Percentiles rank a stretch among this genome's conserved stretches.
Evolutionary conservation across 1,140 invertebrate species (phyloP).

Genomic region (Argopecten irradians): DNA sequence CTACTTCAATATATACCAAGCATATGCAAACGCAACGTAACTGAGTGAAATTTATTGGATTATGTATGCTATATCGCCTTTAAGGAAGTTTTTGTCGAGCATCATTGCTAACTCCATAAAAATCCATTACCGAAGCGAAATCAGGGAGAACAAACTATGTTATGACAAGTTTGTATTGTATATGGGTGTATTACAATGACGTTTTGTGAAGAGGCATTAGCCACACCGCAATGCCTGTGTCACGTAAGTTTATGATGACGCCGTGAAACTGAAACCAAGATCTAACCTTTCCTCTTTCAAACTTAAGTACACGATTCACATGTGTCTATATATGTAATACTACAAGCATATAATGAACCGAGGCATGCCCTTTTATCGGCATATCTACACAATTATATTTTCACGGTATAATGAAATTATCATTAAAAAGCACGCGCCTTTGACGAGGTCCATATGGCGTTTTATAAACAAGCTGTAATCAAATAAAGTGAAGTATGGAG

Average conservation of each 20-base stretch:
- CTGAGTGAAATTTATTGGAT: background rate
- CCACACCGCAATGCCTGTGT: background rate
- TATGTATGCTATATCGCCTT: background rate
- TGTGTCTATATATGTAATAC: too few relatives aligned
- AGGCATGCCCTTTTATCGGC: background rate
- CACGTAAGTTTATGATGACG: background rate
- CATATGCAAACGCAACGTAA: background rate
- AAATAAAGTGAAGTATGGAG: too few relatives aligned
- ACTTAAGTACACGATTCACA: background rate
- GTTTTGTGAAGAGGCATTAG: background rate
- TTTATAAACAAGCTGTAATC: too few relatives aligned
- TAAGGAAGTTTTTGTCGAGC: background rate
- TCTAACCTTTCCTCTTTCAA: background rate
- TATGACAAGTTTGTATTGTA: conserved; percentile 17
- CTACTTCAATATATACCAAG: background rate
- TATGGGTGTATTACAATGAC: background rate
- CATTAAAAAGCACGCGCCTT: too few relatives aligned
- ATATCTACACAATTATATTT: background rate
- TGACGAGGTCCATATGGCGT: too few relatives aligned
- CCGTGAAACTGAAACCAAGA: background rate
- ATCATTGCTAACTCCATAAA: background rate
- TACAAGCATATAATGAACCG: too few relatives aligned
- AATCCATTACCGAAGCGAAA: background rate
- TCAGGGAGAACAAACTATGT: background rate
- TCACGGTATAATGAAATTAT: too few relatives aligned